Base-by-base conservation (phyloP, 2,113 vertebrate genomes). In the Hemiprocne comata region DNA sequence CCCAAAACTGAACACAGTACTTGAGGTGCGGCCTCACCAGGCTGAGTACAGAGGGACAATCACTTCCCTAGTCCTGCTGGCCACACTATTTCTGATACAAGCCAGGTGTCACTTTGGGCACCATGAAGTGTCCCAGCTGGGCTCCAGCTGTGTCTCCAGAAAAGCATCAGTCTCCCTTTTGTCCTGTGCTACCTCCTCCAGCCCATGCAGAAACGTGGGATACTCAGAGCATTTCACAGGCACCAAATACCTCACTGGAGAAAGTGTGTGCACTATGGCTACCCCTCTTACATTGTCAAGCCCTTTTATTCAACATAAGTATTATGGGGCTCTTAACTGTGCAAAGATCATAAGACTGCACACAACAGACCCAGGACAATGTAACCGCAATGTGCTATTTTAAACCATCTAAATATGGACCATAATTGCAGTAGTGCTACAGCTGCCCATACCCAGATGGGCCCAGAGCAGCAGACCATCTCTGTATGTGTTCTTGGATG, bases 401-500 rank as follows among this genome's bases (percentile, higher is more conserved):
- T 73, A 61, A 76, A 9, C 7, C n/a, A 7, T 9, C 1, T 4
- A 50, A 15, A 40, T 89, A 50, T 1, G 3, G 50, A 20, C 28
- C 18, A 16, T 13, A 44, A 40, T 20, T 77, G 24, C 2, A 2
- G 36, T 76, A 53, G n/a, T 71, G 19, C 55, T 86, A 26, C 36
- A 74, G n/a, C 11, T 71, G n/a, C 23, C 51, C 12, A 2, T 34
- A 40, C 10, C 40, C n/a, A 54, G 40, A 73, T 7, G 26, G 29
- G 24, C 51, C 11, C 2, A 3, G 10, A 70, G 54, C 8, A 1
- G 24, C 64, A 77, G 53, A 31, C 6, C 13, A 4, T 17, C 75
- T 29, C 17, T 19, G 42, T 0, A 0, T 16, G 8, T 17, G 14
- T 44, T 93, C 34, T 9, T 26, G 17, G 13, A n/a, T 5, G 6